These are phyloP conservation scores for Clarias platycephalus DNA, from an alignment of 2,797 vertebrate species.

Conservation along the genomic window DNA sequence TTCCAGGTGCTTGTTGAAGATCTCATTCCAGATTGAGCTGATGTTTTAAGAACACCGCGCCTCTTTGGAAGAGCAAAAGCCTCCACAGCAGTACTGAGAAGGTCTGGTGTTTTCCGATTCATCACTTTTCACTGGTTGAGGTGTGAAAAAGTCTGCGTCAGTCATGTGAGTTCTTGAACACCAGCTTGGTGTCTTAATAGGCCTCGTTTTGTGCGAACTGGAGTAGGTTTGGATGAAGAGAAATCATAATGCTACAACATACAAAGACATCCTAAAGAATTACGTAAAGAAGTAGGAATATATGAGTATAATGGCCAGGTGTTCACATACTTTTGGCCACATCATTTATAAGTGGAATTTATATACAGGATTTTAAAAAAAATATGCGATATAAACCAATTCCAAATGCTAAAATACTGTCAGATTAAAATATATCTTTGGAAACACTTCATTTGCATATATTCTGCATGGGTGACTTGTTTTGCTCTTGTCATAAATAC, in stretches of 20 bases:
- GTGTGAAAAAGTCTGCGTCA: neutral
- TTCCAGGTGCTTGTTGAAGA: neutral
- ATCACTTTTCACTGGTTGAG: neutral
- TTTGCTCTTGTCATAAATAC: neutral
- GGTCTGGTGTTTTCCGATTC: neutral
- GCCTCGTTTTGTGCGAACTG: neutral
- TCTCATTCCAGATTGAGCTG: neutral
- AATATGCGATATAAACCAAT: neutral
- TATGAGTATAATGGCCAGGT: neutral
- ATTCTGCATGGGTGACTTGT: neutral
- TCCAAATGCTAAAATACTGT: neutral
- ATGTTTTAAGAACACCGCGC: too few species aligned
- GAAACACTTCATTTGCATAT: neutral
- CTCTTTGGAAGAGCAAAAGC: neutral
- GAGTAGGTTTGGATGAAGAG: neutral
- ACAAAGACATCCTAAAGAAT: neutral
- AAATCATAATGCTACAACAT: neutral
- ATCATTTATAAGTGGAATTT: neutral
- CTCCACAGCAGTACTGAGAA: neutral
- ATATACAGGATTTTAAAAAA: neutral
- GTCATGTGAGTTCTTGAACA: neutral
- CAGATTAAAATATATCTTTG: neutral
- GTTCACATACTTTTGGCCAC: neutral
- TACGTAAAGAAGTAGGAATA: neutral
- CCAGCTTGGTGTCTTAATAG: neutral